phyloP scores from a whole-genome alignment of 92 coral and sea anemone species.

The Porites cylindrica region DNA sequence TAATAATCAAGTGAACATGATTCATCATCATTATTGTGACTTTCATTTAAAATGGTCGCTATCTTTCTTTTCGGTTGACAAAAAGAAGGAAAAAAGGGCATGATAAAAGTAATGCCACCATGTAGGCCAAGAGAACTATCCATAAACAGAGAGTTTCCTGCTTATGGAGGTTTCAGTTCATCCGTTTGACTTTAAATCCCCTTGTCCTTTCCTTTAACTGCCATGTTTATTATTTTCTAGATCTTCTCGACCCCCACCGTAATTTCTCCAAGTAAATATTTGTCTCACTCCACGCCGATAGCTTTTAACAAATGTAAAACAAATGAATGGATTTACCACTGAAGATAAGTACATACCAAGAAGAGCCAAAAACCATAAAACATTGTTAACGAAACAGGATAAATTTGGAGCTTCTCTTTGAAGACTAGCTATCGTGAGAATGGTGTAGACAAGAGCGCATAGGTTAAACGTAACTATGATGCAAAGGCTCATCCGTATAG shows the following conservation, averaged over 20 bases:
- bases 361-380: neutral
- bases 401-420: neutral
- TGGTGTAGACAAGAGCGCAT: neutral
- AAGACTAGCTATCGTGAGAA: neutral
- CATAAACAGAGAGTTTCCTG: too few relatives aligned
- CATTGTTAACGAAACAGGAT: neutral
- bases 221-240: neutral
- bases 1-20: too few relatives aligned
- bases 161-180: too few relatives aligned
- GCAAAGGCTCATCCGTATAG: neutral
- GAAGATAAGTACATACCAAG: neutral
- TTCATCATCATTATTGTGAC: too few relatives aligned
- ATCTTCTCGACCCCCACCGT: too few relatives aligned
- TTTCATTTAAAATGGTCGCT: too few relatives aligned
- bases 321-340: neutral
- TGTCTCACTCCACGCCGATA: neutral
- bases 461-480: neutral
- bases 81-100: too few relatives aligned
- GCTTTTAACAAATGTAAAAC: neutral
- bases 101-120: too few relatives aligned
- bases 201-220: neutral
- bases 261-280: too few relatives aligned
- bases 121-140: too few relatives aligned
- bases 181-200: neutral
- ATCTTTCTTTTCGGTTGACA: too few relatives aligned